Percentiles rank a stretch among this genome's conserved stretches.
phyloP scores from a whole-genome alignment of 2,113 vertebrate species.

The Passer montanus region DNA sequence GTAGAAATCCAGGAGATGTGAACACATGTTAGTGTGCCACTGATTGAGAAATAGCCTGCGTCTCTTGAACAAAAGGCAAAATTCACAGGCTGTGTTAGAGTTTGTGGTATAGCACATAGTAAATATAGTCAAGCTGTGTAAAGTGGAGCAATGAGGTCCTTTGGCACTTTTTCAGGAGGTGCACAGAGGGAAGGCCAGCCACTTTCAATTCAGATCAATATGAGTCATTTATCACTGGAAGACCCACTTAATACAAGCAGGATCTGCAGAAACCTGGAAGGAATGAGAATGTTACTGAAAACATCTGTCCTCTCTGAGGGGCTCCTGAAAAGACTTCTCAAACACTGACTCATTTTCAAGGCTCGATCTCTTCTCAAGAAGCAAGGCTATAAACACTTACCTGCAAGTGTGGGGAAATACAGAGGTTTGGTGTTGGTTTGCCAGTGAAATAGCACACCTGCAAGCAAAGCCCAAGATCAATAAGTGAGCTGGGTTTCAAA shows the following conservation, averaged over 20 bases:
- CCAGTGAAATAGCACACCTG: background rate
- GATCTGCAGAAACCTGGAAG: background rate
- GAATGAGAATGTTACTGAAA: background rate
- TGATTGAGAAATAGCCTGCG: background rate
- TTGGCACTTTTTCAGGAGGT: background rate
- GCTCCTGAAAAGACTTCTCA: background rate
- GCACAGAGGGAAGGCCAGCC: background rate
- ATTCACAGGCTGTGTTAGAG: background rate
- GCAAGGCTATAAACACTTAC: background rate
- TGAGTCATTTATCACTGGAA: background rate
- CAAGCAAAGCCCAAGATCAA: background rate
- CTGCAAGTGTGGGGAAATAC: background rate
- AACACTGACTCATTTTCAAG: background rate
- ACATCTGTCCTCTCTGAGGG: background rate
- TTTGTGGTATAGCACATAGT: background rate
- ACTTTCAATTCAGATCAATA: background rate
- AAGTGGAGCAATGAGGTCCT: background rate
- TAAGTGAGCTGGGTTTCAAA: background rate
- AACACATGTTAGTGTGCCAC: rapidly evolving
- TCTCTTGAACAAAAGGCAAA: background rate
- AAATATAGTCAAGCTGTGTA: constrained; percentile 57
- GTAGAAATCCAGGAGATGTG: background rate
- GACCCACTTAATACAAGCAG: background rate
- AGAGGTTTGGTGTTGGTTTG: background rate
- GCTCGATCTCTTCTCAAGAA: background rate